These are phyloP conservation scores for Synanthedon vespiformis DNA, from an alignment of 2,888 invertebrate species.

Conservation along the genomic window DNA sequence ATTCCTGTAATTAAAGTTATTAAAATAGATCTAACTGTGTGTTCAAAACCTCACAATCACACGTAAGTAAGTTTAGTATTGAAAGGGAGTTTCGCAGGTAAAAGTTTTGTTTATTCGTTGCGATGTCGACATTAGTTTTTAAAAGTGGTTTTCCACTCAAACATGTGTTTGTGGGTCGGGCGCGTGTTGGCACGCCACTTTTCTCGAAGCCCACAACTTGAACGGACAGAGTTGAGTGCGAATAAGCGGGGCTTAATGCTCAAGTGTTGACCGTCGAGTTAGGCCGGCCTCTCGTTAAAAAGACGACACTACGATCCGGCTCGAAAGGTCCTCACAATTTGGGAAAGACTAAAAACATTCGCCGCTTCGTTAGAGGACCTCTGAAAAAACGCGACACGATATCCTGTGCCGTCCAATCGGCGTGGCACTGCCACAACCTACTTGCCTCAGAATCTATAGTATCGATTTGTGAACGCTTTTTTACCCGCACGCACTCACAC, in stretches of 20 bases:
- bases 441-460: constrained; percentile 69
- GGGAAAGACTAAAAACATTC: constrained; percentile 52
- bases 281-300: constrained; percentile 28
- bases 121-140: no score
- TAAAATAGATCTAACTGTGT: no score
- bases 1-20: no score
- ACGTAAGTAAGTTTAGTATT: no score
- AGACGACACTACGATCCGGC: constrained; percentile 24
- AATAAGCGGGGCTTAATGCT: constrained; percentile 48
- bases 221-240: constrained; percentile 40
- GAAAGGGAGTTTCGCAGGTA: no score
- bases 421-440: constrained; percentile 53
- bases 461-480: constrained; percentile 68
- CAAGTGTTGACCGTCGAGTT: constrained; percentile 44
- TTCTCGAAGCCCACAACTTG: background rate
- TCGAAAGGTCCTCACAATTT: constrained; percentile 46
- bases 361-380: constrained; percentile 53
- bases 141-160: no score
- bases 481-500: constrained; percentile 68
- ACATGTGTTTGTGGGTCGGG: no score
- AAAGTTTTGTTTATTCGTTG: no score
- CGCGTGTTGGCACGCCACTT: background rate
- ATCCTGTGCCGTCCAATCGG: constrained; percentile 44
- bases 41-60: no score
- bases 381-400: constrained; percentile 36